A percentile compares a stretch with the other conserved stretches of the same genome.
These are phyloP conservation scores for Calidris pygmaea DNA, from an alignment of 2,113 vertebrate species.

Conservation along the genomic window DNA sequence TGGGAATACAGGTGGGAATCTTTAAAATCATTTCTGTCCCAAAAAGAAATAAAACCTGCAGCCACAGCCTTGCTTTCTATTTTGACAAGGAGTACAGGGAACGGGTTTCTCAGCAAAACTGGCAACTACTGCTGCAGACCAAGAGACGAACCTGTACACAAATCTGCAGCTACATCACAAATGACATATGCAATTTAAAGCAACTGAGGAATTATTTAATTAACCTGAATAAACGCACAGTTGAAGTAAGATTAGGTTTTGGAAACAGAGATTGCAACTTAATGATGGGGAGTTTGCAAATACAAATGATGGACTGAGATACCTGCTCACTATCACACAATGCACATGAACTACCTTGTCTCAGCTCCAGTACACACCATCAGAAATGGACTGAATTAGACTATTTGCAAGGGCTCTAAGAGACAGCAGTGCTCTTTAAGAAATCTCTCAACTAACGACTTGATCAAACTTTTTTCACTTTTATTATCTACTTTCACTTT, in stretches of 20 bases:
- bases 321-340: not conserved
- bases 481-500: not conserved
- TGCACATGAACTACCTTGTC: rapidly evolving
- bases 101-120: not conserved
- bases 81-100: not conserved
- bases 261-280: not conserved
- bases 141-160: not conserved
- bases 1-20: not conserved
- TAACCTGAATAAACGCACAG: not conserved
- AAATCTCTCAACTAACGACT: not conserved
- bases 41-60: not conserved
- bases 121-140: not conserved
- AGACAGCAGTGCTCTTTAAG: not conserved
- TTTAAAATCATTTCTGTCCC: not conserved
- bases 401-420: not conserved
- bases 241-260: not conserved
- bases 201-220: not conserved
- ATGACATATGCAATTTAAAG: not conserved
- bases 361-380: not conserved
- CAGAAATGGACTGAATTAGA: not conserved
- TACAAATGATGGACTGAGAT: not conserved
- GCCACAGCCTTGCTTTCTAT: not conserved
- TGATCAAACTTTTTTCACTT: not conserved
- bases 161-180: not conserved
- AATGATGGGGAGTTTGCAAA: not conserved